A percentile compares a stretch with the other conserved stretches of the same genome.
Conservation (phyloP, 1,140 invertebrate species). For the Drosophila pseudoananassae region DNA sequence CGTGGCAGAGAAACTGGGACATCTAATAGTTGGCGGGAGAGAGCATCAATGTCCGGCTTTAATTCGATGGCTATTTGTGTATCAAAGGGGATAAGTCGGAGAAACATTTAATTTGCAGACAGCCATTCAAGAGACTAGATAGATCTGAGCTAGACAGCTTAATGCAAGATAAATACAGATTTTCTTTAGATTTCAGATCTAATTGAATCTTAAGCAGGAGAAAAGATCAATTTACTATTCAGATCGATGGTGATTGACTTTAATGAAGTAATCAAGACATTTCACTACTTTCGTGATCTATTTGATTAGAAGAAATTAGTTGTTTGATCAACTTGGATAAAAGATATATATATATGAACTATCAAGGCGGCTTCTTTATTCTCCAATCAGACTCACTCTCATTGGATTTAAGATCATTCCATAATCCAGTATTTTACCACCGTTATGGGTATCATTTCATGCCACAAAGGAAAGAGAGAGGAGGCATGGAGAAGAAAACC, state of each 20-base stretch:
- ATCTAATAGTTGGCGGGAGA: not conserved
- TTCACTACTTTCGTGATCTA: not conserved
- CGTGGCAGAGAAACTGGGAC: constrained; percentile 28
- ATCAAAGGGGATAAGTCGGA: constrained; percentile 16
- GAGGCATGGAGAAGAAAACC: constrained; percentile 40
- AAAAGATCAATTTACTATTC: constrained; percentile 2
- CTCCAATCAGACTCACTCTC: constrained; percentile 60
- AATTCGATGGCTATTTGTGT: constrained; percentile 11
- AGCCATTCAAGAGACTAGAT: constrained; percentile 13
- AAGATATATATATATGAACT: not conserved
- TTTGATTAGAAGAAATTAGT: not conserved
- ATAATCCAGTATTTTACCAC: constrained; percentile 5
- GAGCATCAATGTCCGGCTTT: constrained; percentile 1
- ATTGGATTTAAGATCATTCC: constrained; percentile 26
- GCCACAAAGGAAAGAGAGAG: not conserved
- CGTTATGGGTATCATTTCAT: constrained; percentile 36
- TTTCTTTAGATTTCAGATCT: not conserved
- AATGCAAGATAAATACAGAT: constrained; percentile 20
- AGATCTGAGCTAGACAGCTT: constrained; percentile 13
- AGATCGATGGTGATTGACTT: constrained; percentile 3
- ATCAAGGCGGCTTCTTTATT: constrained; percentile 20
- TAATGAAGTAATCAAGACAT: not conserved
- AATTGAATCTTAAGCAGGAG: not conserved
- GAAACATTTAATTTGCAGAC: constrained; percentile 21
- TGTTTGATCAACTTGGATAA: not conserved